Evolutionary conservation across 2,888 invertebrate species (phyloP).

Genomic region (Trachelus troglodyta): DNA sequence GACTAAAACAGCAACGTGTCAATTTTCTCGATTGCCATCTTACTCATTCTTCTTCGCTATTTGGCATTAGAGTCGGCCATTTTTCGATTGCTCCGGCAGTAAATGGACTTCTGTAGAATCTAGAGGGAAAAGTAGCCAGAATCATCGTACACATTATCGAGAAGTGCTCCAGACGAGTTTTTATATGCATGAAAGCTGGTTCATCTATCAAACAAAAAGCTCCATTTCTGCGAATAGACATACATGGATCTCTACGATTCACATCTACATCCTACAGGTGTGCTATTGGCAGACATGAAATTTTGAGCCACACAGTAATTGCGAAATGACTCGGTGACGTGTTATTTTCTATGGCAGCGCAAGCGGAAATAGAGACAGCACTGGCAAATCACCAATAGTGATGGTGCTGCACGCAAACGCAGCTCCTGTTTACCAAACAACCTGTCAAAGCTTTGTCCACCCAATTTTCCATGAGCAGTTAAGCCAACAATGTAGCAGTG

Average conservation of each 20-base stretch:
- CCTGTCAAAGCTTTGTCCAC: conserved; percentile 50
- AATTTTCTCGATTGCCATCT: conserved; percentile 30
- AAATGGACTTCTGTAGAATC: neutral
- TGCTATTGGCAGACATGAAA: neutral
- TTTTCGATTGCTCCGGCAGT: neutral
- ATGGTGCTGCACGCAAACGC: conserved; percentile 37
- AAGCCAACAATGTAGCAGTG: conserved; percentile 41
- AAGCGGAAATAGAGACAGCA: conserved; percentile 28
- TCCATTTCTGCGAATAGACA: neutral
- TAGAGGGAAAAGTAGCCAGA: neutral
- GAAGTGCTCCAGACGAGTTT: neutral
- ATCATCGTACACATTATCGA: neutral
- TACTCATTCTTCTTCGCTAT: neutral
- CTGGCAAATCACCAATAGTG: conserved; percentile 34
- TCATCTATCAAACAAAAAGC: neutral
- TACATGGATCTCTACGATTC: neutral
- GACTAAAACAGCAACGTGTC: conserved; percentile 31
- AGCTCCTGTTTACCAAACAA: conserved; percentile 47
- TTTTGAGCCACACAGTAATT: neutral
- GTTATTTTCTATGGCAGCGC: conserved; percentile 32
- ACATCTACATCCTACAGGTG: neutral
- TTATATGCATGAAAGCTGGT: neutral
- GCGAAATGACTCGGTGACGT: conserved; percentile 8
- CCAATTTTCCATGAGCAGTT: conserved; percentile 49
- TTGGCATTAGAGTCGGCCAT: neutral